Evolutionary conservation across 2,113 vertebrate species (phyloP), one percentile per base, ranked within the genome.

Genomic region (Empidonax traillii): DNA sequence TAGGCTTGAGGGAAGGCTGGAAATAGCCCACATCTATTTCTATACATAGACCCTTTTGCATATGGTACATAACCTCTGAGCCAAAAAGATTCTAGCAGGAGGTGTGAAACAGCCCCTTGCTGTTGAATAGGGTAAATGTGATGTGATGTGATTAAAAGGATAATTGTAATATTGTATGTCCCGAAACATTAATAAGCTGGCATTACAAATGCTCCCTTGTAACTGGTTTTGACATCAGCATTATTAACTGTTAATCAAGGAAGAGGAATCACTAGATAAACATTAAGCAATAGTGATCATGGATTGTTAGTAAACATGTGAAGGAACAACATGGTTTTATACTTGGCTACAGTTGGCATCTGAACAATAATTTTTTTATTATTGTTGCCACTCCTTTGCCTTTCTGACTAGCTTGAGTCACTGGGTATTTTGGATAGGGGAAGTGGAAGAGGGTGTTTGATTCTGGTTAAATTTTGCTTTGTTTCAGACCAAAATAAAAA

Each of bases 191-290:
- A 96, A 97, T 96, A 96, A 93, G 41, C 52, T 91, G 43, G 41
- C 69, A 90, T 85, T 95, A 95, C 71, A 95, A 94, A 93, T 69
- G 83, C 37, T 96, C 91, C 83, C 74, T 81, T 24, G 59, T 94
- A 97, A 96, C 80, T 1, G 5, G n/a, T 95, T 96, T 93, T 97
- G 87, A 92, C 89, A 95, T 89, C 80, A 94, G 67, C 77, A 63
- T 94, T 97, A 94, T 97, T 95, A 97, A 94, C 95, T 61, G 56
- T 80, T 96, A 97, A 97, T 97, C 96, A 96, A 93, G 95, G 76
- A 93, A 93, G 53, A 89, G 28, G 55, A 86, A 95, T 93, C 76
- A 85, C 94, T 87, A 83, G 71, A 67, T 83, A 97, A 96, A 95
- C 80, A 95, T 85, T 78, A 90, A 78, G 52, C 31, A 85, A 28